Percentiles rank a stretch among this genome's conserved stretches.
These are phyloP conservation scores for Paramisgurnus dabryanus DNA, from an alignment of 2,113 vertebrate genomes.

Conservation along the genomic window DNA sequence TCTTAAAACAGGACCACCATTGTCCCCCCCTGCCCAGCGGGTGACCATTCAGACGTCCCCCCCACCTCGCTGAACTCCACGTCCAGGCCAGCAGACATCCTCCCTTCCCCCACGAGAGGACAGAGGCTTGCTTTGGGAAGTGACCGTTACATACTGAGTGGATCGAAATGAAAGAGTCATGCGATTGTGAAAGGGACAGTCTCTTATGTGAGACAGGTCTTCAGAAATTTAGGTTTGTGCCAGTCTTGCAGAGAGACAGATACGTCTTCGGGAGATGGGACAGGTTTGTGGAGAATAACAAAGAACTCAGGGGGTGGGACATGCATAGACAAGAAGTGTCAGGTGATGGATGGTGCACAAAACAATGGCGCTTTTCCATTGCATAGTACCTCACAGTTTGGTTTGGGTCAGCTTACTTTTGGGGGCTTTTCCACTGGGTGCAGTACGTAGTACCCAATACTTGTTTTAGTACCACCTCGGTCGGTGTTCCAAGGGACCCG, in stretches of 20 bases:
- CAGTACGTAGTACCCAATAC: too few species aligned
- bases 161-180: slow-evolving; percentile 28
- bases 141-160: slow-evolving; percentile 52
- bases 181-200: slow-evolving; percentile 22
- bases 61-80: slow-evolving; percentile 45
- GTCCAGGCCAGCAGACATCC: slow-evolving; percentile 48
- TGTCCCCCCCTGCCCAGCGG: slow-evolving; percentile 61
- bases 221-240: background rate
- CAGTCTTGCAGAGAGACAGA: background rate
- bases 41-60: slow-evolving; percentile 50
- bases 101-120: slow-evolving; percentile 46
- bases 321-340: slow-evolving; percentile 13
- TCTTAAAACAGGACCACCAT: slow-evolving; percentile 66
- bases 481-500: too few species aligned
- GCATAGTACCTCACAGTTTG: too few species aligned
- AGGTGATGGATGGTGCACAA: slow-evolving; percentile 16
- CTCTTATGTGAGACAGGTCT: slow-evolving; percentile 21
- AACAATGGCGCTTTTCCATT: background rate
- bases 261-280: background rate
- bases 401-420: too few species aligned
- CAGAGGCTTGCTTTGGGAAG: slow-evolving; percentile 38
- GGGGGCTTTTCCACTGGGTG: too few species aligned
- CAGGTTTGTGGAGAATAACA: background rate
- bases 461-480: too few species aligned
- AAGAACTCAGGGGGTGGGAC: background rate